A percentile compares a stretch with the other conserved stretches of the same genome.
Conservation (phyloP, 2,888 invertebrate genomes). For the Apotomis turbidana region DNA sequence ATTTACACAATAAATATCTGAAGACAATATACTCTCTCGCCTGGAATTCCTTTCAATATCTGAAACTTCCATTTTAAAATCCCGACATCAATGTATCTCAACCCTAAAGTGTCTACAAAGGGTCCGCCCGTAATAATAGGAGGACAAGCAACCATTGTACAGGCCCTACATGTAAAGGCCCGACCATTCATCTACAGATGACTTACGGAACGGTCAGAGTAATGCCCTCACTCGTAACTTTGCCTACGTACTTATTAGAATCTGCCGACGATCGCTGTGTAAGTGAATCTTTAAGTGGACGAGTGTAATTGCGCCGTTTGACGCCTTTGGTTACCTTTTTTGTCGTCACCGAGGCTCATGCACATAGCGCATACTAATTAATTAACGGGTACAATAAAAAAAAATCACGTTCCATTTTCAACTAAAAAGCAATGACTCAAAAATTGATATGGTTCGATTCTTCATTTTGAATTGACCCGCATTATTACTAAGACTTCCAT, state of each 20-base stretch:
- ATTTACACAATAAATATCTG: background rate
- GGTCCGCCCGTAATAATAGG: slow-evolving; percentile 72
- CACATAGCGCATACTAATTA: background rate
- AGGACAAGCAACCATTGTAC: slow-evolving; percentile 69
- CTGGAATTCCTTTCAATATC: slow-evolving; percentile 11
- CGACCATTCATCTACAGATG: slow-evolving; percentile 68
- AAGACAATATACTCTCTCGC: background rate
- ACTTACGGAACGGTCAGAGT: slow-evolving; percentile 60
- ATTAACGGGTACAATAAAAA: no score
- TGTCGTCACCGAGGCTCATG: background rate
- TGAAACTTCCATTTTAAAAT: slow-evolving; percentile 11
- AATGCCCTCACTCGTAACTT: slow-evolving; percentile 66
- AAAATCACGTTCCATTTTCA: no score
- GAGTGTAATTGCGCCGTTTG: slow-evolving; percentile 22
- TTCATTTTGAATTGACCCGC: no score
- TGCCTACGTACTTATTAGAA: slow-evolving; percentile 31
- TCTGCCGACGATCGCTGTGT: slow-evolving; percentile 27
- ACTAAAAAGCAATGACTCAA: no score
- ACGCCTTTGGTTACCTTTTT: slow-evolving; percentile 8
- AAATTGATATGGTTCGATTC: no score
- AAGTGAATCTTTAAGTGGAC: slow-evolving; percentile 23
- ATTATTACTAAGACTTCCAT: no score
- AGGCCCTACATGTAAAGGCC: slow-evolving; percentile 56
- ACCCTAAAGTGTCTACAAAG: slow-evolving; percentile 55
- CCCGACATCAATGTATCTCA: slow-evolving; percentile 49